Base-by-base conservation (phyloP, 2,888 invertebrate genomes). In the Microctonus hyperodae region DNA sequence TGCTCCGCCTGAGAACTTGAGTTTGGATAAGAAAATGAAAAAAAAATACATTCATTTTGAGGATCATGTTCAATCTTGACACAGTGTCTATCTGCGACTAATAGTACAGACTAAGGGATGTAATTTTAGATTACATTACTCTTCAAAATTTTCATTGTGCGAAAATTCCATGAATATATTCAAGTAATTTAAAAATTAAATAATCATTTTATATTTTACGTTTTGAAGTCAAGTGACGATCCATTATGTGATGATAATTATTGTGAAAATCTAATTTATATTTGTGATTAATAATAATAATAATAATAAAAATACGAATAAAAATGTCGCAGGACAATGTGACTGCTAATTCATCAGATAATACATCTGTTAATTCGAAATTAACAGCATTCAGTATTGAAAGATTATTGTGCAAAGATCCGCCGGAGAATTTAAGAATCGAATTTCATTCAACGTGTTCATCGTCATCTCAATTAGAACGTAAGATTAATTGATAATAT, bases 361-460 rank as follows among this genome's bases (percentile, higher is more conserved):
- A 73, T 40, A 65, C 72, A 23, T 68, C 56, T 4, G 70, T 74
- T 50, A 72, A 65, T 65, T 62, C 75, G 4, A 79, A 73, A 69
- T 69, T 75, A 44, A 75, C 78, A 37, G 76, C 79, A n/a, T 82
- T 82, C 64, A 82, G 82, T 60, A 82, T 82, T 65, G 82, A 82
- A 64, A 78, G 82, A 71, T 70, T 82, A 44, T 70, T 82, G 60
- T 73, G 70, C 31, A 74, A 74, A 48, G 77, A 74, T 48, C 68
- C 66, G 10, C 68, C 55, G 68, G 69, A 13, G 70, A 74, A n/a
- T 63, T 65, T 70, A 20, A 63, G 53, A 40, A 67, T 67, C 10
- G 48, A 67, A 22, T 48, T 67, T 4, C 63, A 70, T 51, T 56
- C 64, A n/a, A 64, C 68, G 11, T 62, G 70, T 55, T n/a, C 70